These are phyloP conservation scores for Chauna torquata DNA, from an alignment of 2,113 vertebrate genomes.

Conservation along the genomic window DNA sequence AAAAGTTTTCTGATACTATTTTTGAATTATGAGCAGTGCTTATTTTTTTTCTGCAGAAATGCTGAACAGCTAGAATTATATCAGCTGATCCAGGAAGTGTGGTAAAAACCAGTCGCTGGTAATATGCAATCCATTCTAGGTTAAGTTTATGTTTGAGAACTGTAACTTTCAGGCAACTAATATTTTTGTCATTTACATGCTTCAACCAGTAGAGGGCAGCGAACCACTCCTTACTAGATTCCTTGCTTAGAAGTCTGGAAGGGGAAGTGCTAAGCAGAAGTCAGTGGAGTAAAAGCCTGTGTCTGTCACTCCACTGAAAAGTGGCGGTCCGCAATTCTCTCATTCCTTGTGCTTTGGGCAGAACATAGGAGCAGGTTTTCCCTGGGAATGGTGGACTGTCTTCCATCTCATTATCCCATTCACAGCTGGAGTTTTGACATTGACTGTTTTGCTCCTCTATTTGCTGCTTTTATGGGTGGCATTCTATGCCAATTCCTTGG, in stretches of 20 bases:
- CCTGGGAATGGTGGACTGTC: neutral
- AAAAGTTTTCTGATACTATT: neutral
- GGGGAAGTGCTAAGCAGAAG: neutral
- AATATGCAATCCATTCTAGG: neutral
- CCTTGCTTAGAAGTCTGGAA: fast-evolving
- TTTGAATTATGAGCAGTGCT: neutral
- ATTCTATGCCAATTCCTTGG: neutral
- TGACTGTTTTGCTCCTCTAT: neutral
- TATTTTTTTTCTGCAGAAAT: neutral
- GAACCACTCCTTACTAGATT: neutral
- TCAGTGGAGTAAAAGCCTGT: neutral
- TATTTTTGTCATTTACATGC: neutral
- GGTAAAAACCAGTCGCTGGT: neutral
- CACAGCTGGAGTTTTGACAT: fast-evolving
- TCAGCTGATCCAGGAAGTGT: neutral
- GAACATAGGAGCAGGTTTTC: neutral
- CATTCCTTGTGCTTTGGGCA: neutral
- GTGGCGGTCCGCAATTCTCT: neutral
- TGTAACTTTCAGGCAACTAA: neutral
- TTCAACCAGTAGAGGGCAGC: constrained; percentile 30
- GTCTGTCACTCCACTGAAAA: fast-evolving
- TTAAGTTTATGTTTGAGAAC: neutral
- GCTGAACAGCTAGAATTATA: neutral
- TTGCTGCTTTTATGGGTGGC: neutral
- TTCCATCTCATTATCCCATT: neutral